Percentiles rank a stretch among this genome's conserved stretches.
Evolutionary conservation across 2,797 vertebrate genomes (phyloP).

Genomic region (Gadopsis marmoratus): DNA sequence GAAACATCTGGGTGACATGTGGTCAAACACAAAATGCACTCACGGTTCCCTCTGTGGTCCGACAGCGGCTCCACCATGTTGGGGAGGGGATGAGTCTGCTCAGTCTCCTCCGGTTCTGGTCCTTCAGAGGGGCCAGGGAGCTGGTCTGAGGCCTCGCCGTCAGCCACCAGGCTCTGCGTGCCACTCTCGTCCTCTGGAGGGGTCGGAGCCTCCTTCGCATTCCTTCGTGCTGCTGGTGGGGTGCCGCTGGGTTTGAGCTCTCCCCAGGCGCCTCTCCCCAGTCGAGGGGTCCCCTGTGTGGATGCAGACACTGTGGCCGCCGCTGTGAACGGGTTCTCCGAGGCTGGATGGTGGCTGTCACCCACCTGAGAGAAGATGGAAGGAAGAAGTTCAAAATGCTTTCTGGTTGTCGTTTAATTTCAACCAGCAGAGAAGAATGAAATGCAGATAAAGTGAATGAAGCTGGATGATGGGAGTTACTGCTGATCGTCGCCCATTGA

Average conservation of each 20-base stretch:
- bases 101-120: slow-evolving; percentile 4
- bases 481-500: not conserved
- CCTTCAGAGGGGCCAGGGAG: not conserved
- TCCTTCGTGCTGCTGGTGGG: not conserved
- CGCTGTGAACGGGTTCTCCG: not conserved
- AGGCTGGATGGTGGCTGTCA: not conserved
- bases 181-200: not conserved
- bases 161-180: not conserved
- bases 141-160: not conserved
- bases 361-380: slow-evolving; percentile 31
- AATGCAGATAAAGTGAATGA: not conserved
- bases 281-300: slow-evolving; percentile 26
- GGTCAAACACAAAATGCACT: slow-evolving; percentile 28
- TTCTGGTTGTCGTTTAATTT: not conserved
- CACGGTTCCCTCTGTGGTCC: slow-evolving; percentile 49
- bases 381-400: not conserved
- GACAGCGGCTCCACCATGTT: slow-evolving; percentile 57
- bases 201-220: not conserved
- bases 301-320: slow-evolving; percentile 1
- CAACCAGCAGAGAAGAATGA: not conserved
- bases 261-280: slow-evolving; percentile 20
- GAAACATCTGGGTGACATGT: too few species aligned
- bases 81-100: slow-evolving; percentile 32
- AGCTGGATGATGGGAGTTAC: not conserved
- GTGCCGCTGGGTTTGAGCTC: not conserved